Evolutionary conservation across 2,888 invertebrate genomes (phyloP), one percentile per base, ranked within the genome.

Genomic region (Gandaritis pyraliata): DNA sequence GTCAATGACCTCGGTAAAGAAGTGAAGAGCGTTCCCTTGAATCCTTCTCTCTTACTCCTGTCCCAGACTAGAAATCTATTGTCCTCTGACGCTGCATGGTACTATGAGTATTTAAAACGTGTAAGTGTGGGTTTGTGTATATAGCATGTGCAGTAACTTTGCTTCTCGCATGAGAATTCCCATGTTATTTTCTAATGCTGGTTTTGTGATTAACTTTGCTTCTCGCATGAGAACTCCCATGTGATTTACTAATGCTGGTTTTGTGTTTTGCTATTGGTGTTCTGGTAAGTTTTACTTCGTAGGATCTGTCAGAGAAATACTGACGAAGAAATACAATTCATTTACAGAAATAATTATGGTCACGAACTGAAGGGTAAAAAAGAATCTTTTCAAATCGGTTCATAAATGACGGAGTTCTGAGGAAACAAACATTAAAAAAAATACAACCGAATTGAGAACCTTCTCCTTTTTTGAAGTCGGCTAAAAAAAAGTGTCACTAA

Each of bases 101-200:
- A 91, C 84, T 91, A 81, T 90, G 83, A 88, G 75, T 90, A 89
- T 77, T 81, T 90, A 83, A 87, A 90, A 81, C 70, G 86, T 83
- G 91, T 91, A 90, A 91, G 91, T 91, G 78, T 83, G 81, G 77
- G 79, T 81, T 77, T 80, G 38, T 48, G 80, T 75, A 73, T 76
- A 73, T 63, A 73, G 75, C 76, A 79, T 78, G 81, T 62, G 76
- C 69, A 68, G 30, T 29, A 18, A 38, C 38, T 39, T 13, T 11
- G 61, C 56, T 74, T 58, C 5, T 68, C 64, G 67, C 68, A 59
- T 57, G 64, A 12, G 50, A 46, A 58, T 33, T 58, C 55, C n/a
- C 58, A 64, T 65, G 52, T 41, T 41, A 33, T 41, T 52, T 61
- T 55, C 30, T 33, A 50, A 59, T 45, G 47, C 30, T 49, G 38